Evolutionary conservation across 2,888 invertebrate species (phyloP).

Genomic region (Melieria picta): DNA sequence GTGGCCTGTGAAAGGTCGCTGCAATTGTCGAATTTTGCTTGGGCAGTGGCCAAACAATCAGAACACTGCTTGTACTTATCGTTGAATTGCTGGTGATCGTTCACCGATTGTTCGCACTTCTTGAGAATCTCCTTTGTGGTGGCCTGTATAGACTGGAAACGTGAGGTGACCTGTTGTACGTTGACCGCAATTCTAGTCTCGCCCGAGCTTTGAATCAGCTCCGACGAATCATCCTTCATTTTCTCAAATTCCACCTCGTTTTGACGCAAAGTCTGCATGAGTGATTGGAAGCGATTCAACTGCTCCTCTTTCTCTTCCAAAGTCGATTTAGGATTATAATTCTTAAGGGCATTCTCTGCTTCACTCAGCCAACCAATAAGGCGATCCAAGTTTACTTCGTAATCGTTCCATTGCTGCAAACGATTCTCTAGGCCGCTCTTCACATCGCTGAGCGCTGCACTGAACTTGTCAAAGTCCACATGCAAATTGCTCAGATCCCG

Average conservation of each 20-base stretch:
- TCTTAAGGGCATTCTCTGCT: slow-evolving; percentile 86
- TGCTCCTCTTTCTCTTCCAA: slow-evolving; percentile 92
- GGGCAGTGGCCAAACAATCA: slow-evolving; percentile 81
- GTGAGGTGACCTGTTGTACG: slow-evolving; percentile 87
- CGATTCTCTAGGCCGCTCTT: slow-evolving; percentile 83
- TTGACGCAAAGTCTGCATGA: slow-evolving; percentile 81
- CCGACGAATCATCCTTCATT: slow-evolving; percentile 85
- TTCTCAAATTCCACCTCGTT: slow-evolving; percentile 89
- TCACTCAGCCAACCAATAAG: slow-evolving; percentile 86
- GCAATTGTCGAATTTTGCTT: slow-evolving; percentile 76
- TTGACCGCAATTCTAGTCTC: slow-evolving; percentile 88
- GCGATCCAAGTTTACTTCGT: slow-evolving; percentile 85
- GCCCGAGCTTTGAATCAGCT: slow-evolving; percentile 84
- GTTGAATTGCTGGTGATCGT: slow-evolving; percentile 81
- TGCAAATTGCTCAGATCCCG: slow-evolving; percentile 81
- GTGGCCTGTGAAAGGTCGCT: slow-evolving; percentile 72
- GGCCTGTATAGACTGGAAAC: slow-evolving; percentile 89
- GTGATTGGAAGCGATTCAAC: slow-evolving; percentile 86
- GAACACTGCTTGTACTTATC: slow-evolving; percentile 86
- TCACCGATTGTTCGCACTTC: slow-evolving; percentile 89
- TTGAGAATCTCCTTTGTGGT: slow-evolving; percentile 91
- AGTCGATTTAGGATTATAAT: slow-evolving; percentile 83
- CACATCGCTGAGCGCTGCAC: slow-evolving; percentile 79
- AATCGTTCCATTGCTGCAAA: slow-evolving; percentile 90
- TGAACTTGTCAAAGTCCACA: slow-evolving; percentile 86